Evolutionary conservation across 2,888 invertebrate species (phyloP), one percentile per base, ranked within the genome.

Genomic region (Vandiemenella viatica): DNA sequence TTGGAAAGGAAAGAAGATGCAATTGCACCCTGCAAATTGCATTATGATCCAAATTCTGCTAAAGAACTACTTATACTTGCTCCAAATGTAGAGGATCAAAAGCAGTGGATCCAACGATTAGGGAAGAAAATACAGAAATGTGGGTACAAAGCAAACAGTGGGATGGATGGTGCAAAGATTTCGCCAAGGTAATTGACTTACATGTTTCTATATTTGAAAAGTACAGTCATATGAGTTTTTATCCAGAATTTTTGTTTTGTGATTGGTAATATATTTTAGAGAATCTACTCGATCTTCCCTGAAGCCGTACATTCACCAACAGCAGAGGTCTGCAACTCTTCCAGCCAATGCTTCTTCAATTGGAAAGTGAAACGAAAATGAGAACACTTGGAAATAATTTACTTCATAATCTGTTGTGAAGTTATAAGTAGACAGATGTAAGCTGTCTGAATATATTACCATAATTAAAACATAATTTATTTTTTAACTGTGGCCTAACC

Each of bases 11-110:
- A 80, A 60, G 79, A 79, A 60, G 83, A 84, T 64, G 77, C 80
- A 54, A 80, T 95, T 63, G 89, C 90, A 55, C 93, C 95, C 43
- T 97, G 96, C 73, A 96, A 95, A 74, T 77, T 96, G 57, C 91
- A 92, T 68, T 90, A 88, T 61, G 95, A 96, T 75, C 89, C 91
- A 55, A 85, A 83, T 61, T 80, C 80, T 63, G 93, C 96, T 62
- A 88, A 93, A 63, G 96, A 97, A 70, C 75, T 97, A 68, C 74
- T 97, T 58, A 73, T 96, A 60, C 75, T 96, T 63, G 93, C 96
- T 52, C 74, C 80, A 48, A 81, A 80, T 55, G 75, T 79, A 53
- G 89, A 89, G 57, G 90, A 90, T 56, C 95, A 95, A 71, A 85
- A 88, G 60, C 77, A 79, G 62, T 97, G 96, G 96, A 92, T 96